Base-by-base conservation (phyloP, 2,888 invertebrate species). In the Masnerella sp. region DNA sequence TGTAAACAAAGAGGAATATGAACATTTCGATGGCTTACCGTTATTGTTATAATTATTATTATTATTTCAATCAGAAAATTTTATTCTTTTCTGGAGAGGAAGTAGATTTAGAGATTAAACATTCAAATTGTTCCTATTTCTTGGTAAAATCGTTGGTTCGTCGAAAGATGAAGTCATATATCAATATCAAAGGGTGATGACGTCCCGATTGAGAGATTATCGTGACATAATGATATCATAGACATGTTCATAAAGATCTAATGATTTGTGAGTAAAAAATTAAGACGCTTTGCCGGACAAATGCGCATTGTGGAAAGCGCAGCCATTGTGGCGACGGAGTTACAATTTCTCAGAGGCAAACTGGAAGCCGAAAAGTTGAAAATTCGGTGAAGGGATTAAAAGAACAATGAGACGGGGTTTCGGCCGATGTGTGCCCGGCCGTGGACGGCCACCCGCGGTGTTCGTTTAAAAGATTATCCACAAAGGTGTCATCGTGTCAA, bases 391-490 rank as follows among this genome's bases (percentile, higher is more conserved):
- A 62, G 68, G 76, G 74, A 74, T 76, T 74, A 76, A 40, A 76
- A 67, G 76, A 74, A 76, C 69, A 76, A 76, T 74, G 51, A 32
- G 54, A 42, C 56, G 5, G 54, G 62, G 72, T 62, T 72, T 65
- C 49, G 56, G 38, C 42, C 67, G 52, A 25, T 45, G 45, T 51
- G 71, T 74, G 74, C 52, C 74, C 62, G 54, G 28, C 68, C 56
- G 59, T 42, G 42, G 77, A 70, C 43, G 82, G 77, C 83, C 83
- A 80, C 84, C 83, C 80, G 81, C 67, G 25, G 81, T 20, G 83
- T 74, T 77, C 83, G 83, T 86, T 87, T 84, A 85, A 85, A 81
- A 83, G 85, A 85, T 86, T 84, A 85, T 81, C 85, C 80, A 76
- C 74, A 49, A 80, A 82, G 84, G 83, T 85, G 81, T 83, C 81